Base-by-base conservation (phyloP, 2,797 vertebrate genomes). In the Mastacembelus armatus region DNA sequence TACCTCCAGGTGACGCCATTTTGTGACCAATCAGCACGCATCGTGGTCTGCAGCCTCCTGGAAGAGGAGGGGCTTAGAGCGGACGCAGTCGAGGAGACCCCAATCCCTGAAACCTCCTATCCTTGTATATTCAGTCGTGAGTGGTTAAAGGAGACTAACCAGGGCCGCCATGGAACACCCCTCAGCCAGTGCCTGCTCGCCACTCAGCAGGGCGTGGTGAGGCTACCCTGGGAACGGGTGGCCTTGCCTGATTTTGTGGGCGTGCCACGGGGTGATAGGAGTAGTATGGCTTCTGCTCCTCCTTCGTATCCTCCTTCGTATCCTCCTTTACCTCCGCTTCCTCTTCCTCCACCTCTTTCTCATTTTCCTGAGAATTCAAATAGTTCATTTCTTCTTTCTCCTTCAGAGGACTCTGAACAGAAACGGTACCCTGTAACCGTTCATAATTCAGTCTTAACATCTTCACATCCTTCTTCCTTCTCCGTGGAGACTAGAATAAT, bases 1-100 rank as follows among this genome's bases (percentile, higher is more conserved):
- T 97, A 95, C 87, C 94, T 97, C 55, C 96, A 96, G 65, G 95
- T 95, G 0, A 93, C 92, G 54, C 92, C 94, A 1, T 93, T 88
- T 11, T 89, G 86, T 66, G 64, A 88, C 91, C 88, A 91, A 29
- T 89, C 85, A 16, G 89, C 89, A 73, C 88, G 88, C 63, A 88
- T 98, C 10, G 83, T 92, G 9, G 26, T 96, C 77, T 95, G 95
- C 80, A 94, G 92, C 64, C 95, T 97, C 47, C 91, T 95, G 49
- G 67, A 69, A 6, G 95, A 96, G 68, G 92, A 95, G 71, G 81
- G 82, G 51, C 65, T 86, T 7, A 12, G n/a, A 21, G 52, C 58
- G 26, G 74, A 84, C 80, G 0, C 79, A 19, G 92, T 96, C 7
- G 93, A 96, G 77, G 92, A 94, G 78, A 95, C 90, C 0, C 91